These are phyloP conservation scores for Cantharis lateralis DNA, from an alignment of 2,888 invertebrate genomes.

Conservation along the genomic window DNA sequence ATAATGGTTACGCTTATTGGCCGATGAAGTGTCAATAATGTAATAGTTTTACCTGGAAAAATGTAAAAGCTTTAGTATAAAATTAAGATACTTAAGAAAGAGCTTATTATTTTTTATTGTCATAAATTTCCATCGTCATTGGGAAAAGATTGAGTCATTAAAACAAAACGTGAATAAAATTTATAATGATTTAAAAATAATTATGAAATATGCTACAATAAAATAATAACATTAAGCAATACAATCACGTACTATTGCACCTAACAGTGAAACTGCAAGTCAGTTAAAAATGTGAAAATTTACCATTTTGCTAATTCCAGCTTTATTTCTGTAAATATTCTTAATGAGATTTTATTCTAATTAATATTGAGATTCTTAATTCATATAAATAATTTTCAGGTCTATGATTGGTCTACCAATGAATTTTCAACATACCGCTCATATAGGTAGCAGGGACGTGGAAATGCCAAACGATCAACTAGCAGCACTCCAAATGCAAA, in stretches of 20 bases:
- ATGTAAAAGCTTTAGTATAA: no score
- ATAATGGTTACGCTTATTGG: no score
- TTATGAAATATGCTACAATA: not conserved
- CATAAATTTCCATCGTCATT: not conserved
- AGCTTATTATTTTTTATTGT: not conserved
- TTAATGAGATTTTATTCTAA: no score
- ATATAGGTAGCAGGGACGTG: slow-evolving; percentile 88
- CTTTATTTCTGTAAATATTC: no score
- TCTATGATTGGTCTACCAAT: slow-evolving; percentile 96
- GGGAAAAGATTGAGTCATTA: not conserved
- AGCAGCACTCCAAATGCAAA: slow-evolving; percentile 87
- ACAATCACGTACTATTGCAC: not conserved
- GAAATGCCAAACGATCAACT: slow-evolving; percentile 82
- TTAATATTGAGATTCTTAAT: no score
- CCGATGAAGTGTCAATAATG: no score
- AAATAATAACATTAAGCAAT: not conserved
- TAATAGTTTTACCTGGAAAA: no score
- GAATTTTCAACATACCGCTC: slow-evolving; percentile 93
- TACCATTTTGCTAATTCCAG: no score
- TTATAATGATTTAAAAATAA: not conserved
- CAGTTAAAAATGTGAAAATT: not conserved
- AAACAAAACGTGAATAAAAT: not conserved
- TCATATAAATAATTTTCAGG: slow-evolving; percentile 57
- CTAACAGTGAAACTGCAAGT: not conserved
- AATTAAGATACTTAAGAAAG: not conserved